Evolutionary conservation across 1,140 invertebrate genomes (phyloP), one percentile per base, ranked within the genome.

Genomic region (Mactra quadrangularis): DNA sequence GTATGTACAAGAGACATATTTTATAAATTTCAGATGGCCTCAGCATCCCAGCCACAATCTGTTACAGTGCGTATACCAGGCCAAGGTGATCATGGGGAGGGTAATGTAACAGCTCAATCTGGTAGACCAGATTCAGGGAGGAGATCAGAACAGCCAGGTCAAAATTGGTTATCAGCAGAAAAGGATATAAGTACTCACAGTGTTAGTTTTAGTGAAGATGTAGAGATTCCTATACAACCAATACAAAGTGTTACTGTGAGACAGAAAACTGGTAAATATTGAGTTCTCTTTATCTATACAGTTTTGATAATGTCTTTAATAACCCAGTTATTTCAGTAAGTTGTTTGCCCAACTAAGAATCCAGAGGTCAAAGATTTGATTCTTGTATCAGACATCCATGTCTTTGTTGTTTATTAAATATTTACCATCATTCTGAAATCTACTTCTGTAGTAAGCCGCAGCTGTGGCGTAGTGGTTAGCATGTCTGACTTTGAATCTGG

Each of bases 201-300:
- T 64, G 7, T 82, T 35, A 82, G 79, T 53, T 82, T 35, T 29
- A 82, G 79, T 82, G 79, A 82, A 29, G 79, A 82, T n/a, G 47
- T 59, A 50, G 68, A 82, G 0, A 45, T 82, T 17, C 62, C 41
- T 7, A 62, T 38, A 9, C 74, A 57, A 22, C 41, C 19, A 22
- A 29, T 82, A 50, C 79, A 82, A 66, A 82, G 79, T 82, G 79
- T 82, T 17, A 82, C 79, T 25, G 79, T 82, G n/a, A 29, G 79
- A 38, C 76, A 79, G 47, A 79, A 79, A 47, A 57, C 27, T 55
- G 76, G 76, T 79, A 66, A 3, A 55, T 22, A 55, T n/a, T n/a
- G n/a, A n/a, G n/a, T n/a, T n/a, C n/a, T n/a, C n/a, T n/a, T n/a
- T n/a, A n/a, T n/a, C n/a, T n/a, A n/a, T n/a, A n/a, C n/a, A n/a